A percentile compares a stretch with the other conserved stretches of the same genome.
phyloP scores from a whole-genome alignment of 2,797 vertebrate genomes.

The Periophthalmus magnuspinnatus region DNA sequence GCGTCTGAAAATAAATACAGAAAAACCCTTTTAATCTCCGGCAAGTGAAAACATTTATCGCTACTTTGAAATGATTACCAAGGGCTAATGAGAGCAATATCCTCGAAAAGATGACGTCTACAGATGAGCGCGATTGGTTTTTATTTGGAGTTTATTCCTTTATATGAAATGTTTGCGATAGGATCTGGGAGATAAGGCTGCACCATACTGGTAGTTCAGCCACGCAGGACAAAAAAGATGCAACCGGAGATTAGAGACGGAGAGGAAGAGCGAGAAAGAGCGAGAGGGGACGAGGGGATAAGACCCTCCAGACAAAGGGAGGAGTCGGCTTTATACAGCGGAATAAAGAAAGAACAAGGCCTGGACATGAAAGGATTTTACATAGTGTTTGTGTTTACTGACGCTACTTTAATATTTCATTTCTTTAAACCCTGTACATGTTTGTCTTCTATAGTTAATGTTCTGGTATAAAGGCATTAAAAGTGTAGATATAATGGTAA shows the following conservation, averaged over 20 bases:
- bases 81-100: conserved; percentile 63
- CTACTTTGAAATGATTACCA: conserved; percentile 68
- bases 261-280: conserved; percentile 49
- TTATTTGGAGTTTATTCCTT: conserved; percentile 49
- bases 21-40: conserved; percentile 69
- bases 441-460: too few species aligned
- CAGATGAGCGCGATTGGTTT: conserved; percentile 22
- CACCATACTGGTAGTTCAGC: conserved; percentile 54
- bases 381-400: not conserved
- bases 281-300: conserved; percentile 59
- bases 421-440: not conserved
- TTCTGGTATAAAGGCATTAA: too few species aligned
- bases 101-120: conserved; percentile 31
- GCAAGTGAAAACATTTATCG: conserved; percentile 75
- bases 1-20: conserved; percentile 58
- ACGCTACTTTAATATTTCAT: not conserved
- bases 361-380: conserved; percentile 12
- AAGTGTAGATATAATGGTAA: too few species aligned
- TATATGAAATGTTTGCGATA: conserved; percentile 63
- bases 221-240: conserved; percentile 37
- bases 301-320: conserved; percentile 50
- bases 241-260: conserved; percentile 41
- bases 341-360: conserved; percentile 26
- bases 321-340: conserved; percentile 24
- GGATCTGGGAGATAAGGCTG: conserved; percentile 61